A percentile compares a stretch with the other conserved stretches of the same genome.
Conservation (phyloP, 1,140 invertebrate genomes). For the Diprion similis region DNA sequence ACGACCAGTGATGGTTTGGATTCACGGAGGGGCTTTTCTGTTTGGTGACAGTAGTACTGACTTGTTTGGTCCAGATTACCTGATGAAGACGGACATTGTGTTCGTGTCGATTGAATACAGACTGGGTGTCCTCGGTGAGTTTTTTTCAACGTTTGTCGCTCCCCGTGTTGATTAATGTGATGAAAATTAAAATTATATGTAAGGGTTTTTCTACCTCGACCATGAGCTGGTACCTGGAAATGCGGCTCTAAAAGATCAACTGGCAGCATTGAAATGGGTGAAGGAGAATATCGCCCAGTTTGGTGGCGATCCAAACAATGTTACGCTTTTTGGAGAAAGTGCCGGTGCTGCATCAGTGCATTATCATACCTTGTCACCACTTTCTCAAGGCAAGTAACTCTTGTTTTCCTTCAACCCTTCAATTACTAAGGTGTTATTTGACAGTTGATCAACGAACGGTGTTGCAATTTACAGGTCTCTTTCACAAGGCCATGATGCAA, state of each 20-base stretch:
- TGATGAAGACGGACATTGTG: constrained; percentile 52
- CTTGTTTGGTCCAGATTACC: constrained; percentile 43
- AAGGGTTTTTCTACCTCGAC: constrained; percentile 44
- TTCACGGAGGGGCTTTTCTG: constrained; percentile 45
- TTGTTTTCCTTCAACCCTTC: neutral
- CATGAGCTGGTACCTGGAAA: constrained; percentile 54
- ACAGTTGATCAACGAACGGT: neutral
- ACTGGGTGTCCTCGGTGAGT: constrained; percentile 50
- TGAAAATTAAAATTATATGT: no score
- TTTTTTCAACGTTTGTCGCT: neutral
- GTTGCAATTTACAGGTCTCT: constrained; percentile 36
- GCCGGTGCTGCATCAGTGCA: constrained; percentile 62
- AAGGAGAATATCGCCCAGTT: no score
- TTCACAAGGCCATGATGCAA: constrained; percentile 51
- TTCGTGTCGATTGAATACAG: constrained; percentile 62
- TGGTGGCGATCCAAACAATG: constrained; percentile 67
- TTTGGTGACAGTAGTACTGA: constrained; percentile 33
- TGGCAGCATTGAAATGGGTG: constrained; percentile 68
- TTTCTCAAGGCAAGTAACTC: constrained; percentile 32
- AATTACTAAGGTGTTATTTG: no score
- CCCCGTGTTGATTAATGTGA: no score
- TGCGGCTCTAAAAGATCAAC: constrained; percentile 64
- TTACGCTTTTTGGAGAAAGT: constrained; percentile 73
- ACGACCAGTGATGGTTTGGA: constrained; percentile 48
- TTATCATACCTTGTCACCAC: constrained; percentile 36